Evolutionary conservation across 2,888 invertebrate species (phyloP).

Genomic region (Caenorhabditis panamensis): DNA sequence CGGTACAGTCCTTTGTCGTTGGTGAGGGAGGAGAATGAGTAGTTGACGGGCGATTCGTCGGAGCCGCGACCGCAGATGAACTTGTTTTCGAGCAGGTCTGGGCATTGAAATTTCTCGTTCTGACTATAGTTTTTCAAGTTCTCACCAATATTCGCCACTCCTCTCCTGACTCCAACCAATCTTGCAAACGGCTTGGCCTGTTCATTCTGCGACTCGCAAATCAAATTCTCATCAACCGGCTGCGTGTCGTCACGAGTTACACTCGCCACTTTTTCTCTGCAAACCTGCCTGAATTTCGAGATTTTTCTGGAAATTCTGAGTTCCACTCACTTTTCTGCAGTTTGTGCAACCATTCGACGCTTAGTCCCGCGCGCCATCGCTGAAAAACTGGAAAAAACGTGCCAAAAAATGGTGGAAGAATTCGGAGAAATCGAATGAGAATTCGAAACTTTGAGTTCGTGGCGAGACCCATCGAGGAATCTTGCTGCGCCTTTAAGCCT

Average conservation of each 20-base stretch:
- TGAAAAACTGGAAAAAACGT: too few species aligned
- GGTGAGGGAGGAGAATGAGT: conserved; percentile 23
- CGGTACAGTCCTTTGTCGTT: conserved; percentile 35
- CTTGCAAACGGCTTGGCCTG: conserved; percentile 27
- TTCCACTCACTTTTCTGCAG: conserved; percentile 8
- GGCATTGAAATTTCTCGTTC: background rate
- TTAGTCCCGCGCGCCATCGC: conserved; percentile 36
- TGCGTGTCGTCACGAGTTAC: conserved; percentile 52
- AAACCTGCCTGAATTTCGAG: conserved; percentile 19
- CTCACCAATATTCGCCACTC: conserved; percentile 45
- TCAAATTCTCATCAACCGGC: conserved; percentile 42
- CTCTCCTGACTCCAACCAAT: conserved; percentile 43
- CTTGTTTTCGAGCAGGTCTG: conserved; percentile 45
- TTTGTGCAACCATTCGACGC: conserved; percentile 12
- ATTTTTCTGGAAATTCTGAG: background rate
- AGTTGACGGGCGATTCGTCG: conserved; percentile 29
- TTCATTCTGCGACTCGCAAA: conserved; percentile 28
- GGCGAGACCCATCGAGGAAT: conserved; percentile 10
- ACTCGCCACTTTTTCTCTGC: conserved; percentile 1
- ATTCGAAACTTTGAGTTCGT: conserved; percentile 1
- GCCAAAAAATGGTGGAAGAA: too few species aligned
- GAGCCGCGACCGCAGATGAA: conserved; percentile 58
- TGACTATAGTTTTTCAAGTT: background rate
- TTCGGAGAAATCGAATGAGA: conserved; percentile 4
- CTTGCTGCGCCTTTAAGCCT: conserved; percentile 18